Evolutionary conservation across 2,888 invertebrate species (phyloP), one percentile per base, ranked within the genome.

Genomic region (Apamea epomidion): DNA sequence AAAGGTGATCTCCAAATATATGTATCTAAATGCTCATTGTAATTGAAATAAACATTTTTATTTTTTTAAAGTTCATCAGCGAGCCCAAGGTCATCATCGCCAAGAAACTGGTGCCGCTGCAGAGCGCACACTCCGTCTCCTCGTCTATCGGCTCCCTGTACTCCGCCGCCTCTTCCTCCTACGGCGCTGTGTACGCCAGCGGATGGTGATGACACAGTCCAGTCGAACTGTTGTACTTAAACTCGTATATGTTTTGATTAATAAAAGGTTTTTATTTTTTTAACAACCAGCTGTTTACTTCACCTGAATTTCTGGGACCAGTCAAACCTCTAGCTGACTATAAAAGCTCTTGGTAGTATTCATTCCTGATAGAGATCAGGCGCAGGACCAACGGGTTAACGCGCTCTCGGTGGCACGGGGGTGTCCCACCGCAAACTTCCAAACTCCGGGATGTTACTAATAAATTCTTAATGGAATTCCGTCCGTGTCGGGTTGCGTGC

Each of bases 1-100:
- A 32, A 32, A 32, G 32, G 32, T 32, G 32, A 32, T 32, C 32
- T 32, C 32, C 32, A 32, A 32, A 32, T 32, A 32, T 32, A 32
- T 32, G 32, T 2, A 32, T 32, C 32, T 32, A 32, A 32, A 32
- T 32, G 32, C 32, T 2, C 32, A 32, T 32, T 32, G 32, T 32
- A 32, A 32, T 32, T 32, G 32, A 32, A 32, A 32, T 32, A 32
- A 32, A 32, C 32, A 32, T 32, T 32, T 32, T 32, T 32, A 32
- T 32, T 32, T 32, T 32, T 32, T 32, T 32, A 1, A 1, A 32
- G 2, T 1, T 32, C 2, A 69, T 88, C 67, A 76, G 80, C 14
- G 88, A 88, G 60, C 88, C 88, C 14, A 85, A 78, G 80, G 69
- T 88, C 12, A 68, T 88, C 74, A 77, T 62, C 51, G 83, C 76